These are phyloP conservation scores for Motacilla alba DNA, from an alignment of 2,113 vertebrate species.

Conservation along the genomic window DNA sequence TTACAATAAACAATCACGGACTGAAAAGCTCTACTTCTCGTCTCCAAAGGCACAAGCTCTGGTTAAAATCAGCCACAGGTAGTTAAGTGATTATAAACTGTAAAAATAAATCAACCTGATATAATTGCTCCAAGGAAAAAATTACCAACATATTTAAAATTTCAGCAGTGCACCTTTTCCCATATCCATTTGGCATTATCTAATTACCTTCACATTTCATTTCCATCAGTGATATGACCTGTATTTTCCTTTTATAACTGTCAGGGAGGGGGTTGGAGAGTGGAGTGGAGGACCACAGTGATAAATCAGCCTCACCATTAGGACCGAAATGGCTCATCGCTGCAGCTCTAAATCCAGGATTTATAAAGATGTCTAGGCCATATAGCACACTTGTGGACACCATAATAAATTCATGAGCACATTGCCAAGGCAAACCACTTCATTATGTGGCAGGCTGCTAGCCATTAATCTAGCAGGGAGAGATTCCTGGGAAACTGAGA, in stretches of 20 bases:
- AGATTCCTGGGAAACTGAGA: conserved; percentile 84
- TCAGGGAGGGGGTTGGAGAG: conserved; percentile 74
- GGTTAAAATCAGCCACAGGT: conserved; percentile 79
- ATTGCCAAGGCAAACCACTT: conserved; percentile 95
- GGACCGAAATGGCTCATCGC: conserved; percentile 81
- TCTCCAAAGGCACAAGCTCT: conserved; percentile 73
- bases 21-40: conserved; percentile 69
- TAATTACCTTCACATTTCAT: conserved; percentile 94
- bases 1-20: conserved; percentile 59
- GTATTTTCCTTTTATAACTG: conserved; percentile 81
- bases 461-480: conserved; percentile 92
- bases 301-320: conserved; percentile 90
- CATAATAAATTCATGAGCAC: conserved; percentile 94
- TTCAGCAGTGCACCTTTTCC: conserved; percentile 74
- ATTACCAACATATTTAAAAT: conserved; percentile 82
- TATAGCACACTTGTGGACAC: conserved; percentile 93
- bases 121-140: conserved; percentile 80
- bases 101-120: conserved; percentile 82
- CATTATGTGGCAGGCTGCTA: conserved; percentile 90
- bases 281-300: conserved; percentile 72
- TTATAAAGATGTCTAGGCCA: conserved; percentile 92
- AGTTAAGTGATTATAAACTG: conserved; percentile 81
- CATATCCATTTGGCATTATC: conserved; percentile 86
- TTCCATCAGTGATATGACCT: conserved; percentile 89
- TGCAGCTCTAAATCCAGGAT: conserved; percentile 84